Evolutionary conservation across 2,113 vertebrate genomes (phyloP).

Genomic region (Anhinga rufa): DNA sequence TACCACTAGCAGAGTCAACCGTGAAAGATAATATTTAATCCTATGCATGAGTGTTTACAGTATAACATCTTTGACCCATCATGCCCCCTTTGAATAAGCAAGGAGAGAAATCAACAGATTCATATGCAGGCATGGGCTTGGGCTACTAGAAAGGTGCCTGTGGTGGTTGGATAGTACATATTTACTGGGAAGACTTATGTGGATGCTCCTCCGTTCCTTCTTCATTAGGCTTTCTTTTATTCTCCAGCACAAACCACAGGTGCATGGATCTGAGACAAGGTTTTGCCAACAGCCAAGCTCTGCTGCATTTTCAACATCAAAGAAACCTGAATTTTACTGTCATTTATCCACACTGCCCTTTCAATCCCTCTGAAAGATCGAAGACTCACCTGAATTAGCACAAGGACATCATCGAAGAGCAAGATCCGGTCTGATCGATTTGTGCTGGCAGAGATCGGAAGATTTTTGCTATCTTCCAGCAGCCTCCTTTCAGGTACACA

Average conservation of each 20-base stretch:
- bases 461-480: slow-evolving; percentile 70
- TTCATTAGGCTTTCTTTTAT: neutral
- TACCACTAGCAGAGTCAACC: neutral
- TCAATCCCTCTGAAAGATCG: neutral
- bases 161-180: neutral
- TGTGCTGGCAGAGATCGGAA: neutral
- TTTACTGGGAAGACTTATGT: neutral
- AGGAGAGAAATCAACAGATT: neutral
- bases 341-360: neutral
- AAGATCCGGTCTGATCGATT: slow-evolving; percentile 60
- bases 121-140: neutral
- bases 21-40: neutral
- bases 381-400: slow-evolving; percentile 71
- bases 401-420: slow-evolving; percentile 72
- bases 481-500: slow-evolving; percentile 62
- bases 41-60: neutral
- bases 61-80: neutral
- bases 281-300: neutral
- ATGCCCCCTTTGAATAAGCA: neutral
- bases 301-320: neutral
- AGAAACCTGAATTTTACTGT: neutral
- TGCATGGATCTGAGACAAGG: neutral
- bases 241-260: neutral
- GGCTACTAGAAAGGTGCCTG: neutral
- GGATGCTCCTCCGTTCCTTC: neutral